These are phyloP conservation scores for Creontiades dilutus DNA, from an alignment of 2,888 invertebrate genomes.

Conservation along the genomic window DNA sequence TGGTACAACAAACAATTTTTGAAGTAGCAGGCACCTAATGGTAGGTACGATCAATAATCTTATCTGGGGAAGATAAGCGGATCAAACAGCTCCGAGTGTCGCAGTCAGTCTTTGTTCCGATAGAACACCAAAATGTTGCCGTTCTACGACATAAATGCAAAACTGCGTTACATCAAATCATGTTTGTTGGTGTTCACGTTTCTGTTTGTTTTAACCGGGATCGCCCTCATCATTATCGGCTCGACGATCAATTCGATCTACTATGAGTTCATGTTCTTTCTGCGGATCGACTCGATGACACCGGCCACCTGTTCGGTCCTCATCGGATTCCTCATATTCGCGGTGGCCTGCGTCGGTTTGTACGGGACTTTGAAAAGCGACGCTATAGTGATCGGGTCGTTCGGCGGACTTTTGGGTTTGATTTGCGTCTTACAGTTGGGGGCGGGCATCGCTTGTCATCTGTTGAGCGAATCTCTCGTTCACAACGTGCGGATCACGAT, in stretches of 20 bases:
- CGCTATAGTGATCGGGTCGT: constrained; percentile 78
- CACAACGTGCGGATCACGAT: constrained; percentile 55
- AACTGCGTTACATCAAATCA: constrained; percentile 73
- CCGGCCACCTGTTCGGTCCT: constrained; percentile 75
- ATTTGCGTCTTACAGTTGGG: constrained; percentile 67
- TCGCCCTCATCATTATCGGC: constrained; percentile 75
- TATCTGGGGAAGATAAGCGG: constrained; percentile 61
- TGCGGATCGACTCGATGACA: constrained; percentile 74
- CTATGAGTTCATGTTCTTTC: constrained; percentile 74
- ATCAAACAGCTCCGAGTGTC: constrained; percentile 12
- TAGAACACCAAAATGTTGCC: constrained; percentile 62
- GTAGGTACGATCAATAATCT: constrained; percentile 45
- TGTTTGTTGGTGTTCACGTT: constrained; percentile 75
- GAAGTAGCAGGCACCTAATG: background rate
- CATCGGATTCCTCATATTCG: constrained; percentile 77
- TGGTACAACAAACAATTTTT: background rate
- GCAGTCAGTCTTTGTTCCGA: constrained; percentile 50
- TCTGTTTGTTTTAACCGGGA: constrained; percentile 75
- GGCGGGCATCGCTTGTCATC: constrained; percentile 65
- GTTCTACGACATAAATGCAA: constrained; percentile 60
- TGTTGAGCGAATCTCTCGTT: constrained; percentile 54
- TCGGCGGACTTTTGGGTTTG: constrained; percentile 68
- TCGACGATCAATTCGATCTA: constrained; percentile 75
- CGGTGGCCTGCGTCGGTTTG: constrained; percentile 79
- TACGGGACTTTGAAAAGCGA: constrained; percentile 79